Base-by-base conservation (phyloP, 2,113 vertebrate species). In the Myodes glareolus region DNA sequence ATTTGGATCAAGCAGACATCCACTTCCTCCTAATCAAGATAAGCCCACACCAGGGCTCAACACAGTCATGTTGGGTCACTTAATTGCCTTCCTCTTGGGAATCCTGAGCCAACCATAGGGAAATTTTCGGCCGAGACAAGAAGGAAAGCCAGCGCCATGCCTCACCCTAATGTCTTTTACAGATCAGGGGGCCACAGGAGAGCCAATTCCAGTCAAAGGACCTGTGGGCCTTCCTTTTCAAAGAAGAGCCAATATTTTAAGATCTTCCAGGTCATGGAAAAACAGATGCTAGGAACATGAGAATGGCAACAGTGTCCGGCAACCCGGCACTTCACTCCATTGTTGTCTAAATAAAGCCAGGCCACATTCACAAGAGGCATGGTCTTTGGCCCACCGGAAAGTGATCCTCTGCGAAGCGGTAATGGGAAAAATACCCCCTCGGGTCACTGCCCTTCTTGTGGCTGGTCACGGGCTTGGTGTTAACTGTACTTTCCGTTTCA, bases 11-110 rank as follows among this genome's bases (percentile, higher is more conserved):
- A 80, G 23, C 52, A 94, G 94, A 90, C 92, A 52, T 63, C 29
- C 65, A 97, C 92, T 97, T 98, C 96, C 96, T 97, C 89, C 95
- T 95, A 95, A 97, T 96, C 96, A 92, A 93, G 98, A 98, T 96
- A 98, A 97, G 89, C 61, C 78, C 90, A 58, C 50, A 33, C 75
- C 27, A 23, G 94, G 90, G 91, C 93, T 52, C 50, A 42, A 78
- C 70, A 52, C 94, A 94, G 96, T 95, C 92, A 94, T 97, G 68
- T 92, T 96, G 92, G 92, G 95, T 95, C 98, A 96, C 94, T 95
- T 96, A 82, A 97, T 98, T 95, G 91, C 77, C 95, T 98, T 97
- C 96, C 98, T 97, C 94, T 97, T 95, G 94, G 93, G 97, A 98
- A 96, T 93, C 94, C 73, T 95, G 96, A 96, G 95, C 76, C 86